Evolutionary conservation across 2,797 vertebrate genomes (phyloP), one percentile per base, ranked within the genome.

Genomic region (Melanotaenia trifasciata): DNA sequence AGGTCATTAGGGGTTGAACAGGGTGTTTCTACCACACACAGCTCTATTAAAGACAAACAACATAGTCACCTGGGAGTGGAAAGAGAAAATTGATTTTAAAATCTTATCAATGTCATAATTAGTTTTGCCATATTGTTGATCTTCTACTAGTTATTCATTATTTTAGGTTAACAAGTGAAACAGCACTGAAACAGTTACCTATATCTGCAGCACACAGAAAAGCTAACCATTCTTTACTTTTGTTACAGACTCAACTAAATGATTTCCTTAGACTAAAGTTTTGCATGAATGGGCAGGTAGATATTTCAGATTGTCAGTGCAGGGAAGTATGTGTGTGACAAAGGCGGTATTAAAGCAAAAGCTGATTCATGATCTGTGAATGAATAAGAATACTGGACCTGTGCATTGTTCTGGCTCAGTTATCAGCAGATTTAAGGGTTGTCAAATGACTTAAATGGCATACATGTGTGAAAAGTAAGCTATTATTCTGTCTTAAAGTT

Each of bases 231-330:
- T 54, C 30, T 40, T 64, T 38, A 58, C 9, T 66, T 64, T 53
- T 56, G 24, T 50, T 56, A 53, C 20, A 43, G 65, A 45, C 58
- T 36, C 2, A 28, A 63, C 22, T 28, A 7, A 66, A 79, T 59
- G 18, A 90, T 90, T 91, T 92, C 92, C 91, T 94, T 90, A 90
- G 90, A 91, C 93, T 92, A 92, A 92, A 88, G 85, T 91, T 91
- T 86, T 89, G 87, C 83, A 91, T 91, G 87, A 90, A 82, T 80
- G 74, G 85, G 81, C 89, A 90, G 84, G 77, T 78, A 89, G 81
- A 92, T 88, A 85, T 87, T 76, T 83, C 86, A 86, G 89, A 91
- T 90, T 91, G 84, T 47, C 73, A 89, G 83, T 82, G 75, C 67
- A 79, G 72, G 77, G 83, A 70, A 82, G 81, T 85, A 76, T 84